Percentiles rank a stretch among this genome's conserved stretches.
Conservation (phyloP, 2,797 vertebrate species). For the Amblyopsis hoosieri region DNA sequence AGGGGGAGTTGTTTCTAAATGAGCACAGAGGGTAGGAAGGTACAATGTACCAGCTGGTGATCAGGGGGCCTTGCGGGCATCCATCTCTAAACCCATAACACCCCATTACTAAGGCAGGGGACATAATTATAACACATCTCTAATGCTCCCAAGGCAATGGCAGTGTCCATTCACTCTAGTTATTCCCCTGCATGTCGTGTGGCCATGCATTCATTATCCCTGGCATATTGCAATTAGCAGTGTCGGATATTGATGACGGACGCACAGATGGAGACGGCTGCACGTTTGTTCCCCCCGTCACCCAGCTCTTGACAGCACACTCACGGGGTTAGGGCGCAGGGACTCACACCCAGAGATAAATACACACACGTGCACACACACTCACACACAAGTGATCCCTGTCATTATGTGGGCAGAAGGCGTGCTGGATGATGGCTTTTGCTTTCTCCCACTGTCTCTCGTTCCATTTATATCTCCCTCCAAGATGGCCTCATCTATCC, state of each 20-base stretch:
- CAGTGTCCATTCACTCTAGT: conserved; percentile 62
- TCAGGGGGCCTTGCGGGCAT: conserved; percentile 11
- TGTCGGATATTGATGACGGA: conserved; percentile 63
- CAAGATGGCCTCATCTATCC: conserved; percentile 53
- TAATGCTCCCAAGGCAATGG: conserved; percentile 40
- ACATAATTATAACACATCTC: conserved; percentile 67
- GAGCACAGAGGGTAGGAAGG: conserved; percentile 14
- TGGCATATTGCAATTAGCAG: conserved; percentile 73
- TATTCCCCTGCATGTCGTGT: conserved; percentile 54
- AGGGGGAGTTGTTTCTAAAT: conserved; percentile 36
- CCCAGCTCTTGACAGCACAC: not conserved
- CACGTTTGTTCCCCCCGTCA: conserved; percentile 18
- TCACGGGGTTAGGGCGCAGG: not conserved
- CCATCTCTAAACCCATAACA: conserved; percentile 35
- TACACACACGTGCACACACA: conserved; percentile 13
- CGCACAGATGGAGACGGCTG: conserved; percentile 51
- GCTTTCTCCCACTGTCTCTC: conserved; percentile 45
- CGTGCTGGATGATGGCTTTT: conserved; percentile 54
- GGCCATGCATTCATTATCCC: conserved; percentile 65
- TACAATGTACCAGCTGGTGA: conserved; percentile 5
- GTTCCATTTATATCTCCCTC: conserved; percentile 64
- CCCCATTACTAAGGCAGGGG: conserved; percentile 38
- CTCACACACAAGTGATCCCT: conserved; percentile 25
- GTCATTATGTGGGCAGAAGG: conserved; percentile 54
- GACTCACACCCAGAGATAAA: not conserved